These are phyloP conservation scores for Mellivora capensis DNA, from an alignment of 2,113 vertebrate species.

Conservation along the genomic window DNA sequence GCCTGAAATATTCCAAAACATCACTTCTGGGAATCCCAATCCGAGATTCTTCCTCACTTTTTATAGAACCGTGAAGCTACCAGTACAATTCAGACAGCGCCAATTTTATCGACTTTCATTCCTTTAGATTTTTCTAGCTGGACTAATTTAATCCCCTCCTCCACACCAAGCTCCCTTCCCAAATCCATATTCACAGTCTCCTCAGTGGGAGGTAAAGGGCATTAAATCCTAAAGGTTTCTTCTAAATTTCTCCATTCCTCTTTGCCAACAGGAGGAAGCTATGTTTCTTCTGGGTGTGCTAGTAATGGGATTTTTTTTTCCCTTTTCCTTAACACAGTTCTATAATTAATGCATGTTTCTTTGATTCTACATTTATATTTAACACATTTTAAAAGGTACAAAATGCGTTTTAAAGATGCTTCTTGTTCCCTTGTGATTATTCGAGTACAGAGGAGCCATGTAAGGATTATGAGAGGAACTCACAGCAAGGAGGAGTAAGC, in stretches of 20 bases:
- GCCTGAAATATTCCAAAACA: neutral
- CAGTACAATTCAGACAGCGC: neutral
- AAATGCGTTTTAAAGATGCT: conserved; percentile 76
- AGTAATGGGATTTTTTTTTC: conserved; percentile 32
- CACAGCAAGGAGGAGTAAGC: conserved; percentile 63
- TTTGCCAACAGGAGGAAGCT: conserved; percentile 44
- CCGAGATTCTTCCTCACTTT: neutral
- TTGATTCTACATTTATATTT: conserved; percentile 81
- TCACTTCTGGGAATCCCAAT: neutral
- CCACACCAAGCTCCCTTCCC: neutral
- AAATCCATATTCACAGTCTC: conserved; percentile 26
- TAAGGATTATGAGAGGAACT: conserved; percentile 76
- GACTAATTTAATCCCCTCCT: neutral
- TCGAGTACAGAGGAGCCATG: conserved; percentile 66
- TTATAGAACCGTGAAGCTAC: neutral
- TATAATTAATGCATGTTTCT: conserved; percentile 76
- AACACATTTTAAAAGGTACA: conserved; percentile 79
- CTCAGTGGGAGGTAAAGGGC: conserved; percentile 18
- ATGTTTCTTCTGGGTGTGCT: conserved; percentile 50
- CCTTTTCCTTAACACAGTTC: conserved; percentile 63
- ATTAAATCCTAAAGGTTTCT: conserved; percentile 49
- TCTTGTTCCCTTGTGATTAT: conserved; percentile 69
- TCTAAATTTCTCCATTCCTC: conserved; percentile 9
- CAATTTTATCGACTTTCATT: neutral
- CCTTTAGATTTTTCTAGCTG: conserved; percentile 11